Evolutionary conservation across 2,888 invertebrate species (phyloP).

Genomic region (Eupsilia transversa): DNA sequence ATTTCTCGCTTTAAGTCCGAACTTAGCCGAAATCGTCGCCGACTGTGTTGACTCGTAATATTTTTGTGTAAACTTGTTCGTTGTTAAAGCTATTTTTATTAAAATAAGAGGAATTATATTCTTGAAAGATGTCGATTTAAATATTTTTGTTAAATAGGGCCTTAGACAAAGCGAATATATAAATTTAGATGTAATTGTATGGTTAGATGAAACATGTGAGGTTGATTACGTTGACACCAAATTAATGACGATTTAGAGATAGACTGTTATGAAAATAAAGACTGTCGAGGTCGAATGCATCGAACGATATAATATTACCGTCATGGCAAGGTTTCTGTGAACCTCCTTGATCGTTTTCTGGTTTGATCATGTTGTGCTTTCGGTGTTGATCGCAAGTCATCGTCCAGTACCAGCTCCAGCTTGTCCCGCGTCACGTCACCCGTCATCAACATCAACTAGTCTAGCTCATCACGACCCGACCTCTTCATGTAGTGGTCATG

Average conservation of each 20-base stretch:
- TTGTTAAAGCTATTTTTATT: constrained; percentile 90
- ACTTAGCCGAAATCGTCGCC: constrained; percentile 84
- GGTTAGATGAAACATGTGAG: constrained; percentile 85
- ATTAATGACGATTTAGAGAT: constrained; percentile 81
- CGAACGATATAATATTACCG: constrained; percentile 78
- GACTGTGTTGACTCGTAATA: constrained; percentile 88
- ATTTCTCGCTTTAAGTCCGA: constrained; percentile 89
- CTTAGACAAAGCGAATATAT: constrained; percentile 84
- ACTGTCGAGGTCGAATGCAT: constrained; percentile 88
- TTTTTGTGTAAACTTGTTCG: constrained; percentile 89
- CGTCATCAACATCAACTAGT: constrained; percentile 79
- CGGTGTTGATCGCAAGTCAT: constrained; percentile 88
- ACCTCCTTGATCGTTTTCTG: constrained; percentile 79
- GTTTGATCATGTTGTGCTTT: constrained; percentile 88
- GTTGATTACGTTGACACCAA: constrained; percentile 86
- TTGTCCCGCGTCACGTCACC: constrained; percentile 86
- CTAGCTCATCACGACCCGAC: constrained; percentile 85
- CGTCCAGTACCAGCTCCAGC: constrained; percentile 83
- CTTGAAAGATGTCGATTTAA: constrained; percentile 86
- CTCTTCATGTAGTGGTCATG: constrained; percentile 88
- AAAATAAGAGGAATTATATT: constrained; percentile 88
- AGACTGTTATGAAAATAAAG: constrained; percentile 86
- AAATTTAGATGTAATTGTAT: constrained; percentile 87
- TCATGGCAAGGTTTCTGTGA: constrained; percentile 82
- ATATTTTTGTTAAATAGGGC: constrained; percentile 90